Evolutionary conservation across 2,797 vertebrate genomes (phyloP), one percentile per base, ranked within the genome.

Genomic region (Paratrypauchen microcephalus): DNA sequence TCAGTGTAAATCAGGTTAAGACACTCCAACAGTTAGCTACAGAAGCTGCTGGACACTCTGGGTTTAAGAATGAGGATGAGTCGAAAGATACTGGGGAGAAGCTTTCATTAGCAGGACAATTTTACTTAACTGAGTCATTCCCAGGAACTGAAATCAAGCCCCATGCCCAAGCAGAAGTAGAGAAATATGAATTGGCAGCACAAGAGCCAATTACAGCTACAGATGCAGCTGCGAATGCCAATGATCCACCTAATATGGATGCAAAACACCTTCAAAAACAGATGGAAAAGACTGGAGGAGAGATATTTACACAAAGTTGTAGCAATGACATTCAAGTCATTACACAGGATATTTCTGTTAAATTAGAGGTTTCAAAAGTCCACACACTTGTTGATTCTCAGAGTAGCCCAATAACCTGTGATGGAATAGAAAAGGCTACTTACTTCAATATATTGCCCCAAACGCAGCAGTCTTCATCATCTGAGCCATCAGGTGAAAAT

Each of bases 1-100:
- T 82, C 74, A 75, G 67, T 26, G 68, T 80, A 30, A 58, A 73
- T 6, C 70, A 59, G 59, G 13, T 23, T 36, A 80, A 74, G n/a
- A 21, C 32, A 13, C 57, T 70, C 16, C 28, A 12, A 65, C 70
- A 80, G 12, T 47, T 62, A 45, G 54, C 11, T 21, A 23, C 13
- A n/a, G 71, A 68, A 52, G 32, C 15, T 58, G 71, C 80, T 19
- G 72, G 55, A 13, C 55, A 36, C 36, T 15, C 32, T 19, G 69
- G 18, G 45, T 52, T 71, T 47, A 78, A 83, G 52, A 7, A 12
- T 13, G 6, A 47, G 15, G 21, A 2, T 0, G 11, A 79, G 24
- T 47, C 45, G 2, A n/a, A 23, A 70, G 45, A 68, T 23, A 32
- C 55, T 24, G 55, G 71, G 15, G 30, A 59, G 45, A 52, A 5